These are phyloP conservation scores for Melanotaenia trifasciata DNA, from an alignment of 2,797 vertebrate genomes.

Conservation along the genomic window DNA sequence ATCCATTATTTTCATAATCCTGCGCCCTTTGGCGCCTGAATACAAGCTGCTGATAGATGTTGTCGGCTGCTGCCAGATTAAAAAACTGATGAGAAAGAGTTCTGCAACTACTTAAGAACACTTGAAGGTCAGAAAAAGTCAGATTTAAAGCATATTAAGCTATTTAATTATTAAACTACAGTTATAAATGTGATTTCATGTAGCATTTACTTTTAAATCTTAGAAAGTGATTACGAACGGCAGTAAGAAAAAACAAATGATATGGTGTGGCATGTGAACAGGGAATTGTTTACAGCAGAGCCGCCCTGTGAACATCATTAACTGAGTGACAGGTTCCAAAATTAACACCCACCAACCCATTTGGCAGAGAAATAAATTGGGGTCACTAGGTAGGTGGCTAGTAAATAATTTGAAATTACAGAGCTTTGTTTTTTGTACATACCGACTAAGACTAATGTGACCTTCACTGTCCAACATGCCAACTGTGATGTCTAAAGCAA, in stretches of 20 bases:
- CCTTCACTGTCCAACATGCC: not conserved
- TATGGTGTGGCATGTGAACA: not conserved
- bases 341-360: not conserved
- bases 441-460: not conserved
- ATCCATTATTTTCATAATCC: slow-evolving; percentile 60
- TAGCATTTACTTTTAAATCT: not conserved
- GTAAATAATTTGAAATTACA: not conserved
- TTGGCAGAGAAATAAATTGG: not conserved
- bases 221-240: not conserved
- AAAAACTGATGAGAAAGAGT: not conserved
- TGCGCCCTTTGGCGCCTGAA: slow-evolving; percentile 52
- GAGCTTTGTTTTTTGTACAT: not conserved
- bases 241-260: not conserved
- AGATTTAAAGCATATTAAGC: not conserved
- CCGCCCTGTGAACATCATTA: not conserved
- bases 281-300: slow-evolving; percentile 1
- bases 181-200: not conserved
- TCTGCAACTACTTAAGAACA: not conserved
- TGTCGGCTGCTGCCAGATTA: not conserved
- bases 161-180: not conserved
- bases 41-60: slow-evolving; percentile 16
- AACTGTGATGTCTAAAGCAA: not conserved
- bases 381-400: not conserved
- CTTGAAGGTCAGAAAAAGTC: slow-evolving; percentile 44
- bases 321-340: not conserved